Evolutionary conservation across 2,797 vertebrate species (phyloP).

Genomic region (Luscinia luscinia): DNA sequence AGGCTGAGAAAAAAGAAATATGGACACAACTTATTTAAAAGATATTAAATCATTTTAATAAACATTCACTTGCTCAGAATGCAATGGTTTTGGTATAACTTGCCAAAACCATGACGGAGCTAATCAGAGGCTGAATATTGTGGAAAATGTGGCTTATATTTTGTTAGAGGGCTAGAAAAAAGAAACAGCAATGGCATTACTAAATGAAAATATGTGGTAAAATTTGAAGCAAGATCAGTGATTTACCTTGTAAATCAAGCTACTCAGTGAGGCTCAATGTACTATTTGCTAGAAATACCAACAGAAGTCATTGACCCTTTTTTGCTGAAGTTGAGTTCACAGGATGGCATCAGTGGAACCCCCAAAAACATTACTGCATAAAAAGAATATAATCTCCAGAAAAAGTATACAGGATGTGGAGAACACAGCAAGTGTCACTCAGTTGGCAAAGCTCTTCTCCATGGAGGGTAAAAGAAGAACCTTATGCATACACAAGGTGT

Average conservation of each 20-base stretch:
- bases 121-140: background rate
- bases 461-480: background rate
- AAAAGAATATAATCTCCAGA: background rate
- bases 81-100: background rate
- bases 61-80: background rate
- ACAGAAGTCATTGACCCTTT: background rate
- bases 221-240: background rate
- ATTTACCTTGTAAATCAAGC: background rate
- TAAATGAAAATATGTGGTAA: background rate
- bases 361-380: background rate
- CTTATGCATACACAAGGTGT: background rate
- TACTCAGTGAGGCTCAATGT: background rate
- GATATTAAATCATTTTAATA: background rate
- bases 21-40: background rate
- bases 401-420: background rate
- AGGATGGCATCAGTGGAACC: background rate
- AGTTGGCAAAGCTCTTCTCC: background rate
- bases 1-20: background rate
- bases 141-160: fast-evolving
- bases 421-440: background rate
- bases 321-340: background rate
- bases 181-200: background rate
- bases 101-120: background rate
- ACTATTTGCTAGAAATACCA: background rate
- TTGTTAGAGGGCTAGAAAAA: background rate